Conservation (phyloP, 2,797 vertebrate genomes). For the Macropus fuliginosus region DNA sequence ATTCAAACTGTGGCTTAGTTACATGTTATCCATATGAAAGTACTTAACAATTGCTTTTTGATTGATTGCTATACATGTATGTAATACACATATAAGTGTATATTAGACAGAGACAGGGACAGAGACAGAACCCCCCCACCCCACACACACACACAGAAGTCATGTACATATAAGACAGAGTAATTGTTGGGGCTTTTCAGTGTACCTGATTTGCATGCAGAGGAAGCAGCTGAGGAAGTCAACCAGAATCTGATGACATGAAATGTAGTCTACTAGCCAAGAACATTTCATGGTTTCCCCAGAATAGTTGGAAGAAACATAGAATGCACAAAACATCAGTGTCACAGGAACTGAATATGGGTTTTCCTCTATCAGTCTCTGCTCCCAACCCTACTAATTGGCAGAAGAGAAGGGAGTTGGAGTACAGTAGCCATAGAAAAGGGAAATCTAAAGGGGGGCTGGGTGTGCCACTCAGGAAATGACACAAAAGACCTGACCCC, state of each 20-base stretch:
- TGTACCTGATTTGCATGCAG: not conserved
- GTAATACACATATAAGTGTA: no score
- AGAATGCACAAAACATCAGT: not conserved
- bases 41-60: not conserved
- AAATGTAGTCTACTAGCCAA: not conserved
- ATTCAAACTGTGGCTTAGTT: not conserved
- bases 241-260: not conserved
- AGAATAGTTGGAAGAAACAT: not conserved
- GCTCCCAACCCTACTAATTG: not conserved
- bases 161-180: not conserved
- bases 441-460: not conserved
- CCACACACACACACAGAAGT: not conserved
- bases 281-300: not conserved
- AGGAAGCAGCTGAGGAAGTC: not conserved
- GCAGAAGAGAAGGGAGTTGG: not conserved
- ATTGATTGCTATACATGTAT: not conserved
- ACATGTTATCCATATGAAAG: not conserved
- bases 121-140: no score
- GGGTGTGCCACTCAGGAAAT: not conserved
- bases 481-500: not conserved
- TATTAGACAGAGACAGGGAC: no score
- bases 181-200: not conserved
- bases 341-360: not conserved
- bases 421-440: not conserved
- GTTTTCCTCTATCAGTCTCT: not conserved